These are phyloP conservation scores for Geopemphigus sp. DNA, from an alignment of 1,140 invertebrate genomes.

Conservation along the genomic window DNA sequence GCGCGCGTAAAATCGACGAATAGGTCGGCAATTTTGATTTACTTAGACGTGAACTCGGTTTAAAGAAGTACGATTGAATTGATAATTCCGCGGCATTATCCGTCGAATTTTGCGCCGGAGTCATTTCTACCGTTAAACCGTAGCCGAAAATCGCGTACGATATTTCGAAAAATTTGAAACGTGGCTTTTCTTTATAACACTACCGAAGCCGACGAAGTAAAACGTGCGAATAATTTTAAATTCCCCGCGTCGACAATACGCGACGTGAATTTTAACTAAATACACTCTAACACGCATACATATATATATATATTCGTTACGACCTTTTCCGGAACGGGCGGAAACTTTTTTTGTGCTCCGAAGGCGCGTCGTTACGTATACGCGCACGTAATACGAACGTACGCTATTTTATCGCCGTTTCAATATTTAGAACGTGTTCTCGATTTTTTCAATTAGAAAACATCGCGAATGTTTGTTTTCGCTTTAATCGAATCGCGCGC, in stretches of 20 bases:
- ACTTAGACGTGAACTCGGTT: background rate
- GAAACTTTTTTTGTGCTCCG: conserved; percentile 14
- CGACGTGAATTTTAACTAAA: conserved; percentile 20
- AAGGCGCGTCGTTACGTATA: background rate
- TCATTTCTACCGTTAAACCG: background rate
- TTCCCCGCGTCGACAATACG: background rate
- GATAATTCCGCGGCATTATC: background rate
- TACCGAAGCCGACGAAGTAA: background rate
- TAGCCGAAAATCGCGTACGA: background rate
- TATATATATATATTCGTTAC: no score
- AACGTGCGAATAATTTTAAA: conserved; percentile 17
- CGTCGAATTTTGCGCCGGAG: no score
- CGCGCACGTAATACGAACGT: background rate
- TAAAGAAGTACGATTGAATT: background rate
- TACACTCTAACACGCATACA: no score
- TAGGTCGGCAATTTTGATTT: background rate
- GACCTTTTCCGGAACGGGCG: no score
- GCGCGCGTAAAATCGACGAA: no score
- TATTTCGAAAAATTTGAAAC: background rate
- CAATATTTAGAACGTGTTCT: background rate
- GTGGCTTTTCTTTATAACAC: background rate
- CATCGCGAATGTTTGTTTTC: no score
- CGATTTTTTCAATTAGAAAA: background rate
- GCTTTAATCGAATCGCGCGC: no score
- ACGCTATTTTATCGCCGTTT: background rate